Percentiles rank a stretch among this genome's conserved stretches.
Conservation (phyloP, 2,113 vertebrate genomes). For the Ursus arctos region DNA sequence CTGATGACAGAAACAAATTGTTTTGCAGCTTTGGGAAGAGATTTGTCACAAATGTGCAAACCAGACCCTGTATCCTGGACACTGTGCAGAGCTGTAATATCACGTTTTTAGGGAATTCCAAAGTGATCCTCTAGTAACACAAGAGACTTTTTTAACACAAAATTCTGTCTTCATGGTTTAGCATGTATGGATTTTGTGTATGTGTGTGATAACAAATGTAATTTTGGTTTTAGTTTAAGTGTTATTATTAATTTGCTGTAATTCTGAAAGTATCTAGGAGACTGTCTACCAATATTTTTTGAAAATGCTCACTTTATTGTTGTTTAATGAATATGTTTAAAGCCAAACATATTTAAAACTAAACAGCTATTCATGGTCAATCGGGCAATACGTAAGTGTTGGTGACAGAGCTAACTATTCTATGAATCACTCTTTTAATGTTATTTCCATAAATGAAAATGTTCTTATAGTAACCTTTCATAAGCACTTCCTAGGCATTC, state of each 20-base stretch:
- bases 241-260: background rate
- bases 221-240: constrained; percentile 38
- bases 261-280: background rate
- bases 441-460: constrained; percentile 45
- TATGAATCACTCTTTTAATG: constrained; percentile 44
- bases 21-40: constrained; percentile 76
- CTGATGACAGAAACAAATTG: constrained; percentile 84
- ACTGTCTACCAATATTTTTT: constrained; percentile 3
- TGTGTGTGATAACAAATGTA: background rate
- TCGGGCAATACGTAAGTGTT: background rate
- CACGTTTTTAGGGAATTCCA: constrained; percentile 64
- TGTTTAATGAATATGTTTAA: constrained; percentile 26
- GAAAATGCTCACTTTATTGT: constrained; percentile 41
- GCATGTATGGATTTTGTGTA: background rate
- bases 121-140: constrained; percentile 64
- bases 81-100: constrained; percentile 42
- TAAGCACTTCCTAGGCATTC: background rate
- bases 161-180: constrained; percentile 53
- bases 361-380: constrained; percentile 51
- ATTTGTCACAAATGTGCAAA: constrained; percentile 85
- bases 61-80: constrained; percentile 71
- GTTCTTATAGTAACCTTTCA: constrained; percentile 28
- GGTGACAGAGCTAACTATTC: background rate
- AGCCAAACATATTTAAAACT: constrained; percentile 59
- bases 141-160: constrained; percentile 53